phyloP scores from a whole-genome alignment of 2,797 vertebrate species.

The Alosa sapidissima region DNA sequence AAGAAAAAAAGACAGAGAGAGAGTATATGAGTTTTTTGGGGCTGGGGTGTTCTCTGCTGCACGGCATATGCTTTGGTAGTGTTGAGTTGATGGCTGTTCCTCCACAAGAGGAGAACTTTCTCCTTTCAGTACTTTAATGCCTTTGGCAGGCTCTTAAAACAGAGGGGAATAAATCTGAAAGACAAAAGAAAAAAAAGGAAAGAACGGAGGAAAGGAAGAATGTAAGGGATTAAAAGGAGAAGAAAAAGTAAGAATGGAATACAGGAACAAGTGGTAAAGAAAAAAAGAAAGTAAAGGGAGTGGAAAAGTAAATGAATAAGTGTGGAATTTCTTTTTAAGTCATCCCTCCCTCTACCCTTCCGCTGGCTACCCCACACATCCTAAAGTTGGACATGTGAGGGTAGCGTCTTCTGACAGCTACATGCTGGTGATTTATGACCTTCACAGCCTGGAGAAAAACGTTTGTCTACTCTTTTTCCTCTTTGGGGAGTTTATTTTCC shows the following conservation, averaged over 20 bases:
- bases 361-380: background rate
- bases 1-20: background rate
- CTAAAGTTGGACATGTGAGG: background rate
- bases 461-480: background rate
- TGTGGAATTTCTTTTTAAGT: slow-evolving; percentile 59
- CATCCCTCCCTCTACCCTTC: background rate
- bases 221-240: background rate
- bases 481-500: background rate
- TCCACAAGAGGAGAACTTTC: slow-evolving; percentile 9
- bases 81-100: slow-evolving; percentile 2
- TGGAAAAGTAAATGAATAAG: slow-evolving; percentile 30
- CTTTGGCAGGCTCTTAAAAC: slow-evolving; percentile 62
- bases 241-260: background rate
- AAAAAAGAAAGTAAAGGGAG: background rate
- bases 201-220: background rate
- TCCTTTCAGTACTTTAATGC: slow-evolving; percentile 62
- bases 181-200: background rate
- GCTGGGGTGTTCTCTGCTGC: background rate
- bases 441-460: background rate
- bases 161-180: background rate
- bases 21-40: background rate
- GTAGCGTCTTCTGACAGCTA: background rate
- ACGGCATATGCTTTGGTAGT: background rate
- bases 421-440: background rate
- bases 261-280: background rate